Evolutionary conservation across 1,140 invertebrate species (phyloP).

Genomic region (Neodiprion pinetum): DNA sequence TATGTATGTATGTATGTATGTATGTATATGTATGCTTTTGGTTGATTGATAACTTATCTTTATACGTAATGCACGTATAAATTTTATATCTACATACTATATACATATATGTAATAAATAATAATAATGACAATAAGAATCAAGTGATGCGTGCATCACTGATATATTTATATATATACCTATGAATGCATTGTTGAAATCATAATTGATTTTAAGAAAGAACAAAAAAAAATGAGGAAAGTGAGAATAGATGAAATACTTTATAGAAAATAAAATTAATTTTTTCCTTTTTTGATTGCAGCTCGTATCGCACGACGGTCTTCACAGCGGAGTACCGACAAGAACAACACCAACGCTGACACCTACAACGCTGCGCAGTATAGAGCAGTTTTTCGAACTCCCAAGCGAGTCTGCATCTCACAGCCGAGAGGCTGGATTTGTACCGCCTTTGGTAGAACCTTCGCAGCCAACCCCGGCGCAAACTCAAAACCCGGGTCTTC

Average conservation of each 20-base stretch:
- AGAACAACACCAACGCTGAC: slow-evolving; percentile 91
- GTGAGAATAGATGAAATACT: too few species aligned
- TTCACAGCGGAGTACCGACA: slow-evolving; percentile 86
- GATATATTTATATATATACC: too few species aligned
- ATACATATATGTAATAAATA: too few species aligned
- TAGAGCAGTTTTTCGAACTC: slow-evolving; percentile 84
- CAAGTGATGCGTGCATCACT: too few species aligned
- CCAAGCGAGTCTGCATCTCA: slow-evolving; percentile 71
- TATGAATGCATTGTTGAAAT: neutral
- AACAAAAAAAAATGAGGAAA: neutral
- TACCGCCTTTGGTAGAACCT: slow-evolving; percentile 78
- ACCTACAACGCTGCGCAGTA: slow-evolving; percentile 89
- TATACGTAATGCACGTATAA: too few species aligned
- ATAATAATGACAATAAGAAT: too few species aligned
- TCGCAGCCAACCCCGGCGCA: slow-evolving; percentile 59
- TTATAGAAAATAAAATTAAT: neutral
- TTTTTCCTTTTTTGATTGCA: slow-evolving; percentile 61
- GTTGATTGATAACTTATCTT: too few species aligned
- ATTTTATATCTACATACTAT: too few species aligned
- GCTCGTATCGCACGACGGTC: slow-evolving; percentile 81
- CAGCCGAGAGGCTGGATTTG: slow-evolving; percentile 89
- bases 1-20: too few species aligned
- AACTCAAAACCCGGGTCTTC: slow-evolving; percentile 46
- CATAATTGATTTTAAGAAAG: slow-evolving; percentile 1
- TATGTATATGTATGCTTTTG: too few species aligned